Conservation (phyloP, 1,140 invertebrate species). For the Caenorhabditis remanei region DNA sequence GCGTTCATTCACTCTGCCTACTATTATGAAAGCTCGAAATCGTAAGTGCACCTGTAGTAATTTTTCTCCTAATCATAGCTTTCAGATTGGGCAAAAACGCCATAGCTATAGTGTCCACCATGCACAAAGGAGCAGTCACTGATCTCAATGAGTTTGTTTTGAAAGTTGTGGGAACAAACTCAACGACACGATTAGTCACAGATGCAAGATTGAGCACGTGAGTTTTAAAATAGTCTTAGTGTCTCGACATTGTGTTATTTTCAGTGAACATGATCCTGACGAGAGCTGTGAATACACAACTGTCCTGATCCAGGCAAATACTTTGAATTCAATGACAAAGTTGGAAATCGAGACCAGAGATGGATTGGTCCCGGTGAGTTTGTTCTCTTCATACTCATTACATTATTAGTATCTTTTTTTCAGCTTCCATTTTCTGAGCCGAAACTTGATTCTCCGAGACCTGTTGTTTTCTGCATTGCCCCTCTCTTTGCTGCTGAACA, state of each 20-base stretch:
- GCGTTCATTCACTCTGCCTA: constrained; percentile 30
- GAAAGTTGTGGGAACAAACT: constrained; percentile 20
- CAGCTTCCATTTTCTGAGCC: background rate
- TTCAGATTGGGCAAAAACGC: constrained; percentile 27
- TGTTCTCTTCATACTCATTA: background rate
- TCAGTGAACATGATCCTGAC: constrained; percentile 8
- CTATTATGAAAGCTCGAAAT: constrained; percentile 18
- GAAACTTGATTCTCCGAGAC: background rate
- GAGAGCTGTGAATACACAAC: constrained; percentile 41
- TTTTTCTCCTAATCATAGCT: background rate
- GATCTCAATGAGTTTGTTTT: background rate
- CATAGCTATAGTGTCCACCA: constrained; percentile 19
- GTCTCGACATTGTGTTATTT: background rate
- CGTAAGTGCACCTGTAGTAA: background rate
- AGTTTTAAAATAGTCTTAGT: background rate
- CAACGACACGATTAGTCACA: background rate
- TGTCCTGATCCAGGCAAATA: constrained; percentile 29
- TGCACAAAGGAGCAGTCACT: constrained; percentile 11
- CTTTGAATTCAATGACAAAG: constrained; percentile 12
- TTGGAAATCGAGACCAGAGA: constrained; percentile 12
- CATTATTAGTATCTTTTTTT: background rate
- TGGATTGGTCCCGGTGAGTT: background rate
- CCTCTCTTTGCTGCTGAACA: constrained; percentile 34
- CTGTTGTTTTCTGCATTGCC: constrained; percentile 31
- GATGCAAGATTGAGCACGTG: background rate